A percentile compares a stretch with the other conserved stretches of the same genome.
Evolutionary conservation across 2,888 invertebrate genomes (phyloP).

Genomic region (Melieria picta): DNA sequence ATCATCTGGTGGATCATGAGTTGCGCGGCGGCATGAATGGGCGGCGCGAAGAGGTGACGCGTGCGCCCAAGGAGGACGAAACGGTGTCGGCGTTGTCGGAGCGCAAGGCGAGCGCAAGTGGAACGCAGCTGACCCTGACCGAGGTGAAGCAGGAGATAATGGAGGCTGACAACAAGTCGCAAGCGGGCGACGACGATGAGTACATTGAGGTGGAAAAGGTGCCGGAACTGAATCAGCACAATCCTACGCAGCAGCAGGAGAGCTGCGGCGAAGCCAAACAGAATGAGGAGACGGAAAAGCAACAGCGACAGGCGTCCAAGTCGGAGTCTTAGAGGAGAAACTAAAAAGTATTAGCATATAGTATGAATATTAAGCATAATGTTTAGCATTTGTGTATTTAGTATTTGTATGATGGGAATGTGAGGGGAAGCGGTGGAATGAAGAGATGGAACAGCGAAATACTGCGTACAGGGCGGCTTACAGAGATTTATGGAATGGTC

Average conservation of each 20-base stretch:
- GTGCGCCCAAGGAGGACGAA: constrained; percentile 35
- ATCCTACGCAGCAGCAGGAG: constrained; percentile 2
- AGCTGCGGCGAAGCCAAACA: constrained; percentile 11
- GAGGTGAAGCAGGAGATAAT: constrained; percentile 45
- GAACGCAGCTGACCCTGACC: constrained; percentile 12
- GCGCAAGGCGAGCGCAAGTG: constrained; percentile 4
- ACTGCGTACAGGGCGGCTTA: no score
- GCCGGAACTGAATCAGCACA: constrained; percentile 45
- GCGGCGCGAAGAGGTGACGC: not conserved
- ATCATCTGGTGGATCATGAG: constrained; percentile 78
- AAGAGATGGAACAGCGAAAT: no score
- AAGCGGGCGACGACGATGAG: constrained; percentile 62
- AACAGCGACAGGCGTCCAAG: constrained; percentile 13
- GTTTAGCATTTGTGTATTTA: constrained; percentile 32
- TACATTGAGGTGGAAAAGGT: constrained; percentile 66
- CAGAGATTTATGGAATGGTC: no score
- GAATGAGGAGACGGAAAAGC: constrained; percentile 13
- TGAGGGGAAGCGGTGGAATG: not conserved
- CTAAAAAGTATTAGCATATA: constrained; percentile 5
- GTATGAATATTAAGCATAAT: not conserved
- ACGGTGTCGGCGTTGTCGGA: not conserved
- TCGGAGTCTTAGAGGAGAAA: not conserved
- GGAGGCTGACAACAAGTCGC: constrained; percentile 34
- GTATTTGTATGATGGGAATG: no score
- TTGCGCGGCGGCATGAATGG: constrained; percentile 44